These are phyloP conservation scores for Micoletzkya japonica DNA, from an alignment of 2,888 invertebrate genomes.

Conservation along the genomic window DNA sequence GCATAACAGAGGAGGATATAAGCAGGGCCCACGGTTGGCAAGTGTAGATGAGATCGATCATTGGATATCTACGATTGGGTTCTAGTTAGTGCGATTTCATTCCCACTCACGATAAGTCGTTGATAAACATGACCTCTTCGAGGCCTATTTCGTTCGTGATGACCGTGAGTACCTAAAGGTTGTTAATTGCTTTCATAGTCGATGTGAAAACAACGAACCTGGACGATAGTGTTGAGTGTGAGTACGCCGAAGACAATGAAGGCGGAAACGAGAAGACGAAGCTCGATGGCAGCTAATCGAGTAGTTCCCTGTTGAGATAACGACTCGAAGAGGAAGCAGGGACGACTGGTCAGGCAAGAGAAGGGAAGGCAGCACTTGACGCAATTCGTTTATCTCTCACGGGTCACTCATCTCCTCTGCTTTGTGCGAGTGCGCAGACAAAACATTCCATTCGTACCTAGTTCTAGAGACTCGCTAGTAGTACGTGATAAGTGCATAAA, in stretches of 20 bases:
- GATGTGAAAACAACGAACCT: background rate
- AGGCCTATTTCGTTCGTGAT: slow-evolving; percentile 17
- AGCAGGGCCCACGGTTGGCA: slow-evolving; percentile 27
- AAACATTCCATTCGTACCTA: too few relatives aligned
- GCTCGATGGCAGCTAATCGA: slow-evolving; percentile 13
- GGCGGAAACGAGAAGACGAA: slow-evolving; percentile 26
- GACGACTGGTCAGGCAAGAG: background rate
- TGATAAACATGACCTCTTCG: slow-evolving; percentile 27
- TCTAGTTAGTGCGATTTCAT: too few relatives aligned
- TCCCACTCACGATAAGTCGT: slow-evolving; percentile 19
- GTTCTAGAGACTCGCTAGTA: too few relatives aligned
- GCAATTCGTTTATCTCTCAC: background rate
- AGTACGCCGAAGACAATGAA: slow-evolving; percentile 21
- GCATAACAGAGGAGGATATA: slow-evolving; percentile 22
- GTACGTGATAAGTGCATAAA: too few relatives aligned
- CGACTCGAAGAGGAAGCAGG: background rate
- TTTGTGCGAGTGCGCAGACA: too few relatives aligned
- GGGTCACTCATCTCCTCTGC: background rate
- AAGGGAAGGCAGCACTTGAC: background rate
- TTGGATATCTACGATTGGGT: slow-evolving; percentile 11
- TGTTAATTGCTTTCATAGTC: background rate
- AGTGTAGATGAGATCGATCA: slow-evolving; percentile 26
- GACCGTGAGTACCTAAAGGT: slow-evolving; percentile 17
- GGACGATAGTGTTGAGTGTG: slow-evolving; percentile 25
- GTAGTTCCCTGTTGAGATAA: slow-evolving; percentile 14